Conservation (phyloP, 92 coral and sea anemone genomes). For the Porites lobata region DNA sequence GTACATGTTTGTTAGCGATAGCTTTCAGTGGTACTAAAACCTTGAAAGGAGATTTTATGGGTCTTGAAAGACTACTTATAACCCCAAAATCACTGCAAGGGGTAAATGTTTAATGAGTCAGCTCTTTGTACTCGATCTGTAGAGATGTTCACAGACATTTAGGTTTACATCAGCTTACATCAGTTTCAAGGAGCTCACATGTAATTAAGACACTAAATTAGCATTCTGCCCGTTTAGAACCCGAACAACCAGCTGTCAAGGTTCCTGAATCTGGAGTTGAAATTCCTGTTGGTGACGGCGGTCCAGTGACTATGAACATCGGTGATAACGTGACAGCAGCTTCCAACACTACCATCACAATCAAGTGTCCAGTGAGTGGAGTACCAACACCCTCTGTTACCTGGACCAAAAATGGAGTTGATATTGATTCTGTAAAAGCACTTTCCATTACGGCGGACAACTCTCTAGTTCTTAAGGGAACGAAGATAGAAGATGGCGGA, state of each 20-base stretch:
- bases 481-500: constrained; percentile 55
- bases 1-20: no score
- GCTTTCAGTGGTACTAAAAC: no score
- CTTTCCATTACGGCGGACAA: constrained; percentile 33
- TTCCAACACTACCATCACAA: constrained; percentile 67
- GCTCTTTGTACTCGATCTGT: background rate
- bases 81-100: background rate
- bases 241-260: constrained; percentile 47
- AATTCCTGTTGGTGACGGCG: constrained; percentile 48
- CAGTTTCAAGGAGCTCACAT: background rate
- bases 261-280: constrained; percentile 45
- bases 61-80: background rate
- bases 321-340: constrained; percentile 73
- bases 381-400: constrained; percentile 69
- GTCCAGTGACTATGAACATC: constrained; percentile 46
- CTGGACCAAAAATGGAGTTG: constrained; percentile 66
- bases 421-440: constrained; percentile 44
- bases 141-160: background rate
- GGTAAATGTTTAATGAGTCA: background rate
- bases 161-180: background rate
- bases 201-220: background rate
- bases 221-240: constrained; percentile 8
- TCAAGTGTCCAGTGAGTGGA: constrained; percentile 73
- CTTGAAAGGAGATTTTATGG: background rate
- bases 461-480: constrained; percentile 63